phyloP scores from a whole-genome alignment of 2,113 vertebrate genomes.

The Cryptoleucopteryx plumbea region DNA sequence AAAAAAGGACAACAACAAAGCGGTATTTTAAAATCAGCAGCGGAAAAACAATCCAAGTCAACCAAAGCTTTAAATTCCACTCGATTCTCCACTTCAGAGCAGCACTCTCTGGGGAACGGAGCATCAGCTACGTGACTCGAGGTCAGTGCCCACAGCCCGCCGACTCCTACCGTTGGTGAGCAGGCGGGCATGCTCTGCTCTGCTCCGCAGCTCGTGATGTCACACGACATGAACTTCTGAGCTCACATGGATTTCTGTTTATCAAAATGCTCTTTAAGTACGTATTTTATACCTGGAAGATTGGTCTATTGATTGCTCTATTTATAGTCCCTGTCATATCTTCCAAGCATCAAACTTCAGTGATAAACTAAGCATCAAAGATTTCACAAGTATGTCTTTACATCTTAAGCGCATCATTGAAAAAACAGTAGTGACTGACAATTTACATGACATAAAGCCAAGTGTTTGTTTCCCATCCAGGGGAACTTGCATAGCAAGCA shows the following conservation, averaged over 20 bases:
- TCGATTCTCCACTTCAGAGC: not conserved
- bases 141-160: not conserved
- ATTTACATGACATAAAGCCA: not conserved
- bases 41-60: not conserved
- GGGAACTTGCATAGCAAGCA: not conserved
- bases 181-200: rapidly evolving
- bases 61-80: not conserved
- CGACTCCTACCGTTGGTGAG: rapidly evolving
- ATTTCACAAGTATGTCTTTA: not conserved
- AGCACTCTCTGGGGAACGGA: rapidly evolving
- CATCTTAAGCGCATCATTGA: not conserved
- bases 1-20: not conserved
- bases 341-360: not conserved
- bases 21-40: not conserved
- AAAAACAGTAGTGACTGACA: not conserved
- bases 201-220: rapidly evolving
- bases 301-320: not conserved
- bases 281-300: not conserved
- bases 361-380: not conserved
- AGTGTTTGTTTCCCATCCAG: not conserved
- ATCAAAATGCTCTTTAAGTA: not conserved
- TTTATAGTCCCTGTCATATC: not conserved
- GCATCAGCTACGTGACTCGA: not conserved
- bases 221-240: not conserved
- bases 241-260: not conserved